Base-by-base conservation (phyloP, 2,113 vertebrate species). In the Rhinichthys klamathensis region DNA sequence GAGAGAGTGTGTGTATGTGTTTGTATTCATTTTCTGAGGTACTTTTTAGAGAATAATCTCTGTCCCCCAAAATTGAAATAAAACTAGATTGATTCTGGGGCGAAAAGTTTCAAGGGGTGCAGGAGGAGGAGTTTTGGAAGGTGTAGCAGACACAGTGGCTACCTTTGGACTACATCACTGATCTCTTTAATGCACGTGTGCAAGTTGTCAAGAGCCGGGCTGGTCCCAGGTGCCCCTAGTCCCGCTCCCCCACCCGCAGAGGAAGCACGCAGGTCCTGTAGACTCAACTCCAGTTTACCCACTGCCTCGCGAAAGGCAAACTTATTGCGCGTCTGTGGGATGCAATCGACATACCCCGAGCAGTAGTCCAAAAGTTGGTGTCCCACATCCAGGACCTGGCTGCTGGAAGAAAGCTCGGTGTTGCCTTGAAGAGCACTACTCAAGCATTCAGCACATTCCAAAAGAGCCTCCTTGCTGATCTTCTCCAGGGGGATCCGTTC, bases 91-190 rank as follows among this genome's bases (percentile, higher is more conserved):
- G 58, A 60, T 69, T 69, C 44, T 65, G 44, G 35, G 25, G 12
- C 38, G 27, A 69, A 78, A 79, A 83, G 51, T 77, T 63, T 86
- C 49, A 79, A 54, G 35, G 87, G 86, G 84, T 41, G 74, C 80
- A 81, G 10, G 61, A n/a, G 46, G 25, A 84, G 92, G 93, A 74
- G 70, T 72, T 44, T 72, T 86, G 87, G 91, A 91, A 93, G 93
- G 95, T 94, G 91, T 92, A 94, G 80, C 91, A 93, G 92, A 93
- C 58, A 80, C 92, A 90, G 91, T 92, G 93, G 96, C 97, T 99
- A 99, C 98, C 98, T 99, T 95, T 99, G 97, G 75, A 99, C 98
- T 89, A 99, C 97, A 8, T 99, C 97, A 61, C 97, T 99, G 93
- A 99, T 98, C 92, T 99, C 98, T 95, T 97, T 98, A 86, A 99